Percentiles rank a stretch among this genome's conserved stretches.
phyloP scores from a whole-genome alignment of 2,797 vertebrate species.

The Pitangus sulphuratus region DNA sequence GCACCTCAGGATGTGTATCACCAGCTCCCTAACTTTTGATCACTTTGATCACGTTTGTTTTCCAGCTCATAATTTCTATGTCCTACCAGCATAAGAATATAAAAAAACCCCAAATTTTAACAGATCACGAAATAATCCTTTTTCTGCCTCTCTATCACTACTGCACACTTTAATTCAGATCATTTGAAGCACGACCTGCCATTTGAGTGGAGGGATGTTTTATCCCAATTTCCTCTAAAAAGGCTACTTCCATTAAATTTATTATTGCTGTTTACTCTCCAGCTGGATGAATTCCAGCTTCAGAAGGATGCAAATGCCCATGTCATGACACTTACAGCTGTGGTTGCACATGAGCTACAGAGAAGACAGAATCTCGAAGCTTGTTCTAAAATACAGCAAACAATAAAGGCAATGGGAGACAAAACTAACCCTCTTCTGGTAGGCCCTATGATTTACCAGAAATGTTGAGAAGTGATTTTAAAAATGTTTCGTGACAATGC shows the following conservation, averaged over 20 bases:
- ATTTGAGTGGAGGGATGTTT: background rate
- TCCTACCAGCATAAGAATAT: background rate
- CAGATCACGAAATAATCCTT: background rate
- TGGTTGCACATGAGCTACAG: accelerated
- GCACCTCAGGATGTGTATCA: background rate
- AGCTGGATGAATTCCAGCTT: background rate
- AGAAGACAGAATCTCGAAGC: background rate
- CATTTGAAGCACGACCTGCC: background rate
- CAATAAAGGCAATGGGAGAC: background rate
- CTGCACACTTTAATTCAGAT: background rate
- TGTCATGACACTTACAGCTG: background rate
- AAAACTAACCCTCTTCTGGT: background rate
- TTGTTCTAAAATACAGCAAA: background rate
- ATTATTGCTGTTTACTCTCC: background rate
- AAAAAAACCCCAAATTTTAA: background rate
- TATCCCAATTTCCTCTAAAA: background rate
- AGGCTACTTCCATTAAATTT: background rate
- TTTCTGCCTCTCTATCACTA: background rate
- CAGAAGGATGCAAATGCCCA: background rate
- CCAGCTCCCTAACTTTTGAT: background rate
- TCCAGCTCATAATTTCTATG: background rate
- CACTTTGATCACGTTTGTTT: background rate
- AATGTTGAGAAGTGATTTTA: background rate
- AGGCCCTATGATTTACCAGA: background rate
- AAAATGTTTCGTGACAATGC: background rate